Conservation (phyloP, 1,140 invertebrate species). For the Drosophila repletoides region DNA sequence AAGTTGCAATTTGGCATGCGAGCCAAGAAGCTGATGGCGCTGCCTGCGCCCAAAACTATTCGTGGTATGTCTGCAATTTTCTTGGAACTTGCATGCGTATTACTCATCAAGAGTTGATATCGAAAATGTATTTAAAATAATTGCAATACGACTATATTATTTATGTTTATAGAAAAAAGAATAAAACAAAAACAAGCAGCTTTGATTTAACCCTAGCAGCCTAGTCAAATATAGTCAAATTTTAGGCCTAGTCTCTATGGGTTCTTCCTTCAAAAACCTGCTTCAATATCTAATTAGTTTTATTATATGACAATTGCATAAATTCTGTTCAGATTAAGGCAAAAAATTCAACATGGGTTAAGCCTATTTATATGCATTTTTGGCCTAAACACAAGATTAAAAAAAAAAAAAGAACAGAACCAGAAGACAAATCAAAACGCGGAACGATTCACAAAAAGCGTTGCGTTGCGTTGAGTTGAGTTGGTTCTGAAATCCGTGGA, state of each 20-base stretch:
- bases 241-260: too few relatives aligned
- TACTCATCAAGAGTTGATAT: slow-evolving; percentile 62
- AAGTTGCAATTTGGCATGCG: slow-evolving; percentile 77
- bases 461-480: too few relatives aligned
- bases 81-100: slow-evolving; percentile 77
- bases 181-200: neutral
- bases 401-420: slow-evolving; percentile 28
- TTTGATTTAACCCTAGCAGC: neutral
- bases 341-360: slow-evolving; percentile 42
- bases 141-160: slow-evolving; percentile 26
- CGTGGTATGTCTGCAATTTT: slow-evolving; percentile 58
- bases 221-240: too few relatives aligned
- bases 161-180: slow-evolving; percentile 6
- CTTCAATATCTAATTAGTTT: too few relatives aligned
- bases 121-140: slow-evolving; percentile 41
- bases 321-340: too few relatives aligned
- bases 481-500: slow-evolving; percentile 60
- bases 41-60: slow-evolving; percentile 60
- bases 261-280: too few relatives aligned
- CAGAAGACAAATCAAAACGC: slow-evolving; percentile 66
- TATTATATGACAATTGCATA: too few relatives aligned
- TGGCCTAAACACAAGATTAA: slow-evolving; percentile 51
- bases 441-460: slow-evolving; percentile 34
- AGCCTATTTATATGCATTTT: slow-evolving; percentile 60
- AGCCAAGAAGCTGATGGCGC: slow-evolving; percentile 49